phyloP scores from a whole-genome alignment of 2,113 vertebrate genomes.

The Corythornis cristatus region DNA sequence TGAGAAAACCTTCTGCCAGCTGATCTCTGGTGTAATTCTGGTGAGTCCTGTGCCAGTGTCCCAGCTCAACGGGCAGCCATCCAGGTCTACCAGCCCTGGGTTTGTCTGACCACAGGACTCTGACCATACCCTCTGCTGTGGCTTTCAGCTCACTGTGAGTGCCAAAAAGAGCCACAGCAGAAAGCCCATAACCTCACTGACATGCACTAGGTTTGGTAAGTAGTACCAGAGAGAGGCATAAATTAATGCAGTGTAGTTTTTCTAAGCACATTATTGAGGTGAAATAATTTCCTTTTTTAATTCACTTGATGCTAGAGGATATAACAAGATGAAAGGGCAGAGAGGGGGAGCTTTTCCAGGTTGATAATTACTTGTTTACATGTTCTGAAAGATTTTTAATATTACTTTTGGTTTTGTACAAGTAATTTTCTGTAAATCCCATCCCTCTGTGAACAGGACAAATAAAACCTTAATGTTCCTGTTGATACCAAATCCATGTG shows the following conservation, averaged over 20 bases:
- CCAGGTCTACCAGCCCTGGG: background rate
- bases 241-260: background rate
- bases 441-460: background rate
- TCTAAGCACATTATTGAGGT: background rate
- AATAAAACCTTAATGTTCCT: background rate
- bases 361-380: background rate
- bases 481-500: background rate
- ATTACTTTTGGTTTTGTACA: background rate
- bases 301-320: background rate
- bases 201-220: background rate
- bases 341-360: background rate
- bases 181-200: background rate
- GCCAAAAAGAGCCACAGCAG: background rate
- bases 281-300: background rate
- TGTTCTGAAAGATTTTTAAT: background rate
- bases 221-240: background rate
- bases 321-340: background rate
- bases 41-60: background rate
- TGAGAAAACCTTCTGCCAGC: background rate
- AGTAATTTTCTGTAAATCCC: background rate
- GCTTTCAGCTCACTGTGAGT: background rate
- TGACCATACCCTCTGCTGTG: background rate
- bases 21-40: fast-evolving
- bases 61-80: fast-evolving
- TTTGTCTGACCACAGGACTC: background rate